phyloP scores from a whole-genome alignment of 2,888 invertebrate species.

The Ectobius pallidus region DNA sequence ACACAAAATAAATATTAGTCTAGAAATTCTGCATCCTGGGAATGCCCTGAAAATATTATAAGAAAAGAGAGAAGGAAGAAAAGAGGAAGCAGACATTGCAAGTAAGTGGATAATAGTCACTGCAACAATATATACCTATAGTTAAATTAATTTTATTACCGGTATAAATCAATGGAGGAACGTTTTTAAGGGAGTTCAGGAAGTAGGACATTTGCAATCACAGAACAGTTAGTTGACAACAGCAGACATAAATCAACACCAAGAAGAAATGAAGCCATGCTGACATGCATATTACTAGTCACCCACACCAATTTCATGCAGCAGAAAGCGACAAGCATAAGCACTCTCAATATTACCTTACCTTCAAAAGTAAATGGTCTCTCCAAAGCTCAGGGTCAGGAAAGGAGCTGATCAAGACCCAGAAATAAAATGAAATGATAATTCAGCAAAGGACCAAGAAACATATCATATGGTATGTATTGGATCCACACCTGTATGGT shows the following conservation, averaged over 20 bases:
- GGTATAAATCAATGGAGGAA: too few species aligned
- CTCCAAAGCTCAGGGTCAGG: conserved; percentile 58
- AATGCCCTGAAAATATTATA: too few species aligned
- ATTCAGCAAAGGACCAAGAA: conserved; percentile 42
- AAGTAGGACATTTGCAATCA: too few species aligned
- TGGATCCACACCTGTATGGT: conserved; percentile 13
- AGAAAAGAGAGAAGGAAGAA: too few species aligned
- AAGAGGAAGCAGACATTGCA: too few species aligned
- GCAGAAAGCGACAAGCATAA: conserved; percentile 7
- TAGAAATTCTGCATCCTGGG: too few species aligned
- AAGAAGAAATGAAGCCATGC: conserved; percentile 7
- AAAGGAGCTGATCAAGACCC: conserved; percentile 58
- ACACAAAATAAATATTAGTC: too few species aligned
- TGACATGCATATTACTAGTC: not conserved
- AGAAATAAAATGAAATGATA: conserved; percentile 58
- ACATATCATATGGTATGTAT: conserved; percentile 23
- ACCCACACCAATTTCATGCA: conserved; percentile 8
- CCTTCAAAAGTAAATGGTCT: conserved; percentile 59
- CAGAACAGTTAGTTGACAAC: not conserved
- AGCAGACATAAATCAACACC: not conserved
- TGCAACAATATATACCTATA: too few species aligned
- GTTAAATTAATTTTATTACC: too few species aligned
- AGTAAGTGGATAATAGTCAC: too few species aligned
- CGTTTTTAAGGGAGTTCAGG: too few species aligned
- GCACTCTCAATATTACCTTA: conserved; percentile 52